Percentiles rank a stretch among this genome's conserved stretches.
Evolutionary conservation across 2,888 invertebrate species (phyloP).

Genomic region (Pollenia griseotomentosa): DNA sequence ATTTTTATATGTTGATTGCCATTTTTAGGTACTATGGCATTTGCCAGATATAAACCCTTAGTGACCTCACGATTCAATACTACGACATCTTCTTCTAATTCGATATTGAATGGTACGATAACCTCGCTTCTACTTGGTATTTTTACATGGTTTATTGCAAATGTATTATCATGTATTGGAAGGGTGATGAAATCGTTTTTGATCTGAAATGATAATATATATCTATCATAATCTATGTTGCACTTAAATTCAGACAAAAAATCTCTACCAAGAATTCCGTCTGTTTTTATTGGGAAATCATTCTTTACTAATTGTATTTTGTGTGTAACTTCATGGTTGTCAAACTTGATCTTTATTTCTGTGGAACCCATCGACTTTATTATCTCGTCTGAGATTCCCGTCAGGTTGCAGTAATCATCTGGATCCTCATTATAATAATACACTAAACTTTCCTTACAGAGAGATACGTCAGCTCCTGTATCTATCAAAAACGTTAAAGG

Average conservation of each 20-base stretch:
- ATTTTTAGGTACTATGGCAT: neutral
- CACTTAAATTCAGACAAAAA: constrained; percentile 34
- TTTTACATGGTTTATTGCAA: too few relatives aligned
- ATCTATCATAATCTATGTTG: too few relatives aligned
- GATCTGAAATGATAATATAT: too few relatives aligned
- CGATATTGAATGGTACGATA: too few relatives aligned
- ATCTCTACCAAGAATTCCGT: constrained; percentile 60
- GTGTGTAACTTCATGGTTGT: neutral
- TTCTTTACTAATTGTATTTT: constrained; percentile 37
- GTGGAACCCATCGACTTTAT: constrained; percentile 36
- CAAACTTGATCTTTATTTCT: constrained; percentile 16
- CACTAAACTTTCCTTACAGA: constrained; percentile 38
- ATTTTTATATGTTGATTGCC: neutral
- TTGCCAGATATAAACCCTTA: too few relatives aligned
- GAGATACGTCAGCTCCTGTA: constrained; percentile 42
- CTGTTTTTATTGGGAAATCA: constrained; percentile 46
- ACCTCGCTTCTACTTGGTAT: too few relatives aligned
- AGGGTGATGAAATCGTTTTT: too few relatives aligned
- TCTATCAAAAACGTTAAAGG: constrained; percentile 23
- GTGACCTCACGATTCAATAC: too few relatives aligned
- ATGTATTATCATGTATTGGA: too few relatives aligned
- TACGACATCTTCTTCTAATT: too few relatives aligned
- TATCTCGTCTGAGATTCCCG: constrained; percentile 31
- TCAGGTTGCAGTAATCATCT: constrained; percentile 29
- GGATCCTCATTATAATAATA: constrained; percentile 21